These are phyloP conservation scores for Aphis craccivora DNA, from an alignment of 1,140 invertebrate genomes.

Conservation along the genomic window DNA sequence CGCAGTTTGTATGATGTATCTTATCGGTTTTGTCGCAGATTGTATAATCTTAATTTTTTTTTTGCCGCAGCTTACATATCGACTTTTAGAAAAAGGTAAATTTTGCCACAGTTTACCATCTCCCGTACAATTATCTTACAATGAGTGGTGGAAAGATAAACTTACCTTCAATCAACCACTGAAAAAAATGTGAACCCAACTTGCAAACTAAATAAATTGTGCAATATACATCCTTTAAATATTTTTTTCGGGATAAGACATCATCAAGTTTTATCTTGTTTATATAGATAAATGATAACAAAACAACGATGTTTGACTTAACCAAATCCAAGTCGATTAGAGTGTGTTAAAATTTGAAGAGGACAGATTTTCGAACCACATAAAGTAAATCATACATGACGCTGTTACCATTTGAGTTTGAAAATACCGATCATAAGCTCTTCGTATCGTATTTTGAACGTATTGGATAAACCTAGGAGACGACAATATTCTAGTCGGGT, in stretches of 20 bases:
- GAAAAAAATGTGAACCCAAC: neutral
- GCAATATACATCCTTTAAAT: neutral
- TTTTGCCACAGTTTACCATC: too few species aligned
- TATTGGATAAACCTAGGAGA: neutral
- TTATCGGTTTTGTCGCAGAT: too few species aligned
- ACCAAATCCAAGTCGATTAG: neutral
- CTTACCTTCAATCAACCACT: neutral
- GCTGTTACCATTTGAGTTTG: neutral
- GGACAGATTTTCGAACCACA: neutral
- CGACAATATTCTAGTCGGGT: neutral
- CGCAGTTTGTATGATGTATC: too few species aligned
- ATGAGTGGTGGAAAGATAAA: neutral
- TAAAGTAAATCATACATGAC: neutral
- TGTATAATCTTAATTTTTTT: too few species aligned
- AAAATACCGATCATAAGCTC: neutral
- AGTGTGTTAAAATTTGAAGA: neutral
- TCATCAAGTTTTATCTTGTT: neutral
- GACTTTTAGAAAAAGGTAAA: too few species aligned
- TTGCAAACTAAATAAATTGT: neutral
- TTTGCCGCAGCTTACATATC: too few species aligned
- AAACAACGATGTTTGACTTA: neutral
- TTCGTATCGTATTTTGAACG: neutral
- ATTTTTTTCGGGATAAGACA: neutral
- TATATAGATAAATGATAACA: neutral
- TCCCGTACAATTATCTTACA: too few species aligned